Conservation (phyloP, 2,888 invertebrate genomes). For the Conomelus anceps region DNA sequence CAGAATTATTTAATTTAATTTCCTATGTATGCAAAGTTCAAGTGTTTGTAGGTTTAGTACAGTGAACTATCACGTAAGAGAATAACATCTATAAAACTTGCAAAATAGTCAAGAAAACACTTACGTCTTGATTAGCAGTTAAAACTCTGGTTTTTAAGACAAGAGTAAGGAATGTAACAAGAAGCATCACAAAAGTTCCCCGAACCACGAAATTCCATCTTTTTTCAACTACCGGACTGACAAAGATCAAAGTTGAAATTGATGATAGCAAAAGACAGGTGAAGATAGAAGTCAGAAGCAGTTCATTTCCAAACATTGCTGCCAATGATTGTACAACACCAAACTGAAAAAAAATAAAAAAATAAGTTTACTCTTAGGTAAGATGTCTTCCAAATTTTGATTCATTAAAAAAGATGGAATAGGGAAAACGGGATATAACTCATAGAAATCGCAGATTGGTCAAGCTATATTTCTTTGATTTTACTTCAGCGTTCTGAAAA, state of each 20-base stretch:
- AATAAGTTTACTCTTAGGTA: not conserved
- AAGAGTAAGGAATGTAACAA: constrained; percentile 38
- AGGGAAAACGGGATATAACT: too few species aligned
- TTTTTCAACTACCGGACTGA: constrained; percentile 29
- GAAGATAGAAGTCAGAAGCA: constrained; percentile 48
- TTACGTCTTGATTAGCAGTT: constrained; percentile 40
- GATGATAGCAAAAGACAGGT: constrained; percentile 36
- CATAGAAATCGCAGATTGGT: too few species aligned
- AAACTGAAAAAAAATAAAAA: constrained; percentile 38
- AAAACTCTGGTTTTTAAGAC: constrained; percentile 44
- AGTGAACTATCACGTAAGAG: too few species aligned
- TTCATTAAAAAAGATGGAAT: too few species aligned
- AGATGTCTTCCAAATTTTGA: too few species aligned
- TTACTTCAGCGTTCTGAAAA: too few species aligned
- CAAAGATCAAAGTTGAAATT: constrained; percentile 32
- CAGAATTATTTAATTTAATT: too few species aligned
- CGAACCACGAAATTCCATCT: constrained; percentile 24
- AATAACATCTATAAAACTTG: not conserved
- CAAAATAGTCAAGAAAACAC: constrained; percentile 23
- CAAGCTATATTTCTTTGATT: too few species aligned
- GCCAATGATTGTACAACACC: constrained; percentile 42
- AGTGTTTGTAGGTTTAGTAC: too few species aligned
- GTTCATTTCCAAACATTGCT: constrained; percentile 52
- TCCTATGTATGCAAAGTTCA: too few species aligned
- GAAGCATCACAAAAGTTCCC: constrained; percentile 30